Base-by-base conservation (phyloP, 2,888 invertebrate species). In the Drosophila borealis region DNA sequence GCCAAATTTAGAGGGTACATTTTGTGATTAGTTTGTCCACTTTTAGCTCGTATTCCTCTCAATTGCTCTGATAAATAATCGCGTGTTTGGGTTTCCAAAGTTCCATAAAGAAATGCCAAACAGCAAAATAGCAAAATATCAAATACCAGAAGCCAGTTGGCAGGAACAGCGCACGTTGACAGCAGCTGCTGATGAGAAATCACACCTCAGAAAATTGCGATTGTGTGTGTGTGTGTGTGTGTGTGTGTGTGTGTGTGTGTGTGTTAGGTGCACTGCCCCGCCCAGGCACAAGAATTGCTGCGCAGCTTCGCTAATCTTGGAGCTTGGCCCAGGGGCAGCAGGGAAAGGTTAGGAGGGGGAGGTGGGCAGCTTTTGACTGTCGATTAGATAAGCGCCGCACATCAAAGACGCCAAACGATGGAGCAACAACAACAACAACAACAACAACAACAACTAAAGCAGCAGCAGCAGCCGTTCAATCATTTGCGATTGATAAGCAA, bases 221-320 rank as follows among this genome's bases (percentile, higher is more conserved):
- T 36, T 17, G 4, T 3, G 14, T 39, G n/a, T 14, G 21, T 36
- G 17, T 49, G n/a, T 21, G 19, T 21, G 21, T 13, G 13, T 25
- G 25, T 42, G 33, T 42, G 29, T 42, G 17, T 21, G 14, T 5
- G n/a, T 29, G 17, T 33, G 34, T 42, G 41, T 29, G 29, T 11
- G 21, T 2, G 11, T 4, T 54, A 10, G 53, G 42, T 41, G 51
- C 42, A 54, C 42, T 54, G 33, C 42, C 44, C 34, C 37, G 21
- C 65, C 25, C 44, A 37, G 19, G 9, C n/a, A 33, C 41, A 65
- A 51, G 49, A 56, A 25, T 62, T 64, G 70, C 48, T 55, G 63
- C 68, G 76, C 81, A 82, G 81, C 81, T 61, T 82, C 85, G 85
- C 61, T 81, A 85, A 78, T 83, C 80, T 76, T 62, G 33, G 42